Percentiles rank a stretch among this genome's conserved stretches.
phyloP scores from a whole-genome alignment of 1,140 invertebrate species.

The Drosophila burlai region DNA sequence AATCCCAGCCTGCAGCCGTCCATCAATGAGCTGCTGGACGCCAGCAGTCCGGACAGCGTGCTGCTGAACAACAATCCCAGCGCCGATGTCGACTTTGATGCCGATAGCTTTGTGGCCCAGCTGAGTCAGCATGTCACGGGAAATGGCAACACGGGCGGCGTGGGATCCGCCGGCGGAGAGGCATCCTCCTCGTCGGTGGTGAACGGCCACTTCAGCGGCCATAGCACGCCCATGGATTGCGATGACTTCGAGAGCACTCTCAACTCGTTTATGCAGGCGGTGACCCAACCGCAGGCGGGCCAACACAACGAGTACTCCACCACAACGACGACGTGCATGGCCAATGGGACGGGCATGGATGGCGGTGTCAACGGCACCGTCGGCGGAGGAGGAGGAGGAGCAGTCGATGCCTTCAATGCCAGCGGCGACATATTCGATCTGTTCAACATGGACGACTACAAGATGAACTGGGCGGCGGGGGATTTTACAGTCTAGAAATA shows the following conservation, averaged over 20 bases:
- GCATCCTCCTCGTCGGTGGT: constrained; percentile 39
- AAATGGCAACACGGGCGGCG: constrained; percentile 28
- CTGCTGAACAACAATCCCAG: constrained; percentile 68
- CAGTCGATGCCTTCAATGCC: constrained; percentile 72
- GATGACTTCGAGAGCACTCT: constrained; percentile 84
- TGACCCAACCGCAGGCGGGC: constrained; percentile 56
- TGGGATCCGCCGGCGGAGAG: constrained; percentile 7
- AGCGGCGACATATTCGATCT: constrained; percentile 80
- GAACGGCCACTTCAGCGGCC: constrained; percentile 63
- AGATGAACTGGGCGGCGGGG: constrained; percentile 83
- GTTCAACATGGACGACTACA: constrained; percentile 85
- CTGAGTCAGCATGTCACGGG: constrained; percentile 68
- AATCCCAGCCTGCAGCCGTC: constrained; percentile 81
- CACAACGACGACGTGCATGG: constrained; percentile 32
- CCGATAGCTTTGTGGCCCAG: constrained; percentile 79
- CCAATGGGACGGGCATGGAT: constrained; percentile 26
- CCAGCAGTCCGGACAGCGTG: constrained; percentile 65
- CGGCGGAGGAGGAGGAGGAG: constrained; percentile 19
- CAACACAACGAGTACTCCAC: constrained; percentile 50
- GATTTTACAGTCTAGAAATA: constrained; percentile 80
- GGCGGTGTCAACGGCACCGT: constrained; percentile 4
- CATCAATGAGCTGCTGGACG: constrained; percentile 78
- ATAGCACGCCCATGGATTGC: constrained; percentile 81
- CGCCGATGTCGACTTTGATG: constrained; percentile 74
- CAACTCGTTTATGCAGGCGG: constrained; percentile 77